A percentile compares a stretch with the other conserved stretches of the same genome.
Conservation (phyloP, 2,888 invertebrate genomes). For the Chrysopilus asiliformis region DNA sequence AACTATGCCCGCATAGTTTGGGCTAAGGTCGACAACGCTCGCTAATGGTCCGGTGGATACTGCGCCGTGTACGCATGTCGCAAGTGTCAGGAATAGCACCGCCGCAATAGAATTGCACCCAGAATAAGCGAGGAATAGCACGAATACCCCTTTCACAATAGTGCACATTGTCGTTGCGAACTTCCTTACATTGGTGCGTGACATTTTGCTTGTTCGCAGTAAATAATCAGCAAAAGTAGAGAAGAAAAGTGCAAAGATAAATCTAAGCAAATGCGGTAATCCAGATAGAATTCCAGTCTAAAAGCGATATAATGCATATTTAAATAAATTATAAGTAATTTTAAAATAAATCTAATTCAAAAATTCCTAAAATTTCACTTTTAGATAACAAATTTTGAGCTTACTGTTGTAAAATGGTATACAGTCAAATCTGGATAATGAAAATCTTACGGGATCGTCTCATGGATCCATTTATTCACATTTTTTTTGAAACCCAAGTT, state of each 20-base stretch:
- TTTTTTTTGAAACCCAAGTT: too few species aligned
- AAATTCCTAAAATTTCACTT: too few species aligned
- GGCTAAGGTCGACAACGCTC: slow-evolving; percentile 52
- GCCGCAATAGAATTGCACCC: slow-evolving; percentile 48
- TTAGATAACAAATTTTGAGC: too few species aligned
- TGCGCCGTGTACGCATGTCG: slow-evolving; percentile 50
- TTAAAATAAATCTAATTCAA: neutral
- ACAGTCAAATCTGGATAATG: too few species aligned
- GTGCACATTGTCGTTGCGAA: slow-evolving; percentile 46
- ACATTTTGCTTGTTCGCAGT: slow-evolving; percentile 42
- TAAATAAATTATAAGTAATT: neutral
- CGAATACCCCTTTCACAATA: slow-evolving; percentile 46
- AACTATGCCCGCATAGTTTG: slow-evolving; percentile 44
- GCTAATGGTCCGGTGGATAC: slow-evolving; percentile 53
- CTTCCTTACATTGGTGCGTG: slow-evolving; percentile 48
- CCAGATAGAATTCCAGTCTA: slow-evolving; percentile 48
- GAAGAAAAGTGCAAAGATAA: slow-evolving; percentile 43
- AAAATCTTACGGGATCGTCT: too few species aligned
- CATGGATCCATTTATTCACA: too few species aligned
- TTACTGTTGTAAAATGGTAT: too few species aligned
- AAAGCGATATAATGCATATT: slow-evolving; percentile 1
- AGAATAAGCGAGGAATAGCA: slow-evolving; percentile 47
- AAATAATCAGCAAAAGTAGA: slow-evolving; percentile 46
- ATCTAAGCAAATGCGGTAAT: slow-evolving; percentile 45
- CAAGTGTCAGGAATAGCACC: slow-evolving; percentile 45